phyloP scores from a whole-genome alignment of 1,140 invertebrate species.

The Lethocerus indicus region DNA sequence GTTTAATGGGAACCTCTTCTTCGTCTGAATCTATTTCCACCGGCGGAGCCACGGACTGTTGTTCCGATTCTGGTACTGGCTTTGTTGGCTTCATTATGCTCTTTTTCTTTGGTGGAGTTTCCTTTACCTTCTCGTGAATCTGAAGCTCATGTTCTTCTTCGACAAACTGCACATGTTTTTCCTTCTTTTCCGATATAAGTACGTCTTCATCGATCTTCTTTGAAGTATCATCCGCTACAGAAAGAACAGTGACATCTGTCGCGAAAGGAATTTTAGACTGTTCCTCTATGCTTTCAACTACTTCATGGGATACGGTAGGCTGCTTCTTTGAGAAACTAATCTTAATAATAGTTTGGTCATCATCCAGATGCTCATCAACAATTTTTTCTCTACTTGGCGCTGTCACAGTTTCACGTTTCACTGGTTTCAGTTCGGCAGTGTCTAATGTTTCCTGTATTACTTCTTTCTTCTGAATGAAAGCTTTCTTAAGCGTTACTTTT shows the following conservation, averaged over 20 bases:
- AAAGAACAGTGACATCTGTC: too few relatives aligned
- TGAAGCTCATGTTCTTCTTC: conserved; percentile 10
- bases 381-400: too few relatives aligned
- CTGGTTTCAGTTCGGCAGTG: conserved; percentile 23
- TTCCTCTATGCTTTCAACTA: too few relatives aligned
- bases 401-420: conserved; percentile 17
- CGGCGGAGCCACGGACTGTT: conserved; percentile 6
- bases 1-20: conserved; percentile 13
- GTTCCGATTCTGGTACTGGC: conserved; percentile 6
- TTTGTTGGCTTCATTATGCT: conserved; percentile 12
- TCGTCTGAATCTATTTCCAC: conserved; percentile 10
- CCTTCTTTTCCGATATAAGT: conserved; percentile 7
- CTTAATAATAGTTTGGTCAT: too few relatives aligned
- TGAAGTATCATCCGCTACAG: too few relatives aligned
- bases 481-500: conserved; percentile 23
- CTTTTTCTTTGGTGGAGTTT: conserved; percentile 8
- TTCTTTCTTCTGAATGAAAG: conserved; percentile 21
- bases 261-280: too few relatives aligned
- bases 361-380: too few relatives aligned
- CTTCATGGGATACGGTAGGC: too few relatives aligned
- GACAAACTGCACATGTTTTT: conserved; percentile 11
- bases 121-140: conserved; percentile 8
- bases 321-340: too few relatives aligned
- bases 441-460: conserved; percentile 20
- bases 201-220: too few relatives aligned